Percentiles rank a stretch among this genome's conserved stretches.
Evolutionary conservation across 2,797 vertebrate genomes (phyloP).

Genomic region (Cuniculus paca): DNA sequence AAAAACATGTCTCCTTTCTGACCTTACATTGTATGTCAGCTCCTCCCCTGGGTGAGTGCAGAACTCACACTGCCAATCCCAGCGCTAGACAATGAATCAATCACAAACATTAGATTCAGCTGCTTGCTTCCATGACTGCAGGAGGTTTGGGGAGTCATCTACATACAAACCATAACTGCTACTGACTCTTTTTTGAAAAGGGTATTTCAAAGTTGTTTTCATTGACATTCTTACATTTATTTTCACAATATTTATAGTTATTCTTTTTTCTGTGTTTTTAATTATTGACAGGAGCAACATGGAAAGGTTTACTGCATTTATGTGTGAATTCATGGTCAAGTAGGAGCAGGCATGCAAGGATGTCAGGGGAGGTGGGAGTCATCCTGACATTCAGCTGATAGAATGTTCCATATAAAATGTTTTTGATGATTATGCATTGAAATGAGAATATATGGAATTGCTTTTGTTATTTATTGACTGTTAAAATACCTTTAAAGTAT

Average conservation of each 20-base stretch:
- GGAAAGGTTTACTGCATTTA: background rate
- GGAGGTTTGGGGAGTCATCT: no score
- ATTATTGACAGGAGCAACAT: background rate
- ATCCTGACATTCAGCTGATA: background rate
- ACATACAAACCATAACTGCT: no score
- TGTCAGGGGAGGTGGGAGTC: accelerated
- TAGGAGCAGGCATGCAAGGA: background rate
- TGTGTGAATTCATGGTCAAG: background rate
- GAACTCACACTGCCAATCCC: no score
- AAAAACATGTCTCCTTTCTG: no score
- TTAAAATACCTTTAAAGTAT: background rate
- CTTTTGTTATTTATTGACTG: background rate
- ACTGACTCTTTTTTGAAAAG: background rate
- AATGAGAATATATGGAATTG: background rate
- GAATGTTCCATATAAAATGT: background rate
- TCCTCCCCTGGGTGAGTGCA: no score
- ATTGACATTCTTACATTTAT: background rate
- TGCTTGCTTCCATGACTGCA: no score
- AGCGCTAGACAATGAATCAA: no score
- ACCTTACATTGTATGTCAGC: no score
- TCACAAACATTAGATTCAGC: no score
- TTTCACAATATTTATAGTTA: background rate
- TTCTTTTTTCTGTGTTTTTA: background rate
- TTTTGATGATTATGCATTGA: background rate
- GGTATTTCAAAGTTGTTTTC: no score